These are phyloP conservation scores for Acomys russatus DNA, from an alignment of 2,797 vertebrate species.

Conservation along the genomic window DNA sequence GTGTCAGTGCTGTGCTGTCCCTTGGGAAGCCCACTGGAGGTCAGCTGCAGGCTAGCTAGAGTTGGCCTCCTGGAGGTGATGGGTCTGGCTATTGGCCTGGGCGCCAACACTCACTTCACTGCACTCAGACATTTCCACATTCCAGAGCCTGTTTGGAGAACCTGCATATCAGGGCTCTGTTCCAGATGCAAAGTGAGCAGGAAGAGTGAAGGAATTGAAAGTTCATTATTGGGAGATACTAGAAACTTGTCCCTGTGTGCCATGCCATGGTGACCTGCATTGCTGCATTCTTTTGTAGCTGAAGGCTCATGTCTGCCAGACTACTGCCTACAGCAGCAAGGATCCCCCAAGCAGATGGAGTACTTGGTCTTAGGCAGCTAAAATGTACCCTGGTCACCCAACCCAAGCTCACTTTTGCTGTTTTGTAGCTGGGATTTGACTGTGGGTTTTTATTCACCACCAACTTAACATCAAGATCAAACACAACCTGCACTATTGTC, in stretches of 20 bases:
- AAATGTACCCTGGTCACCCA: background rate
- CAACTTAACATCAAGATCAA: background rate
- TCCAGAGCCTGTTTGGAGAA: background rate
- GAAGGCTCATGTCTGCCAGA: background rate
- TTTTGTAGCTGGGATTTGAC: background rate
- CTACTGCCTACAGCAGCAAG: background rate
- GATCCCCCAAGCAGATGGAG: too few species aligned
- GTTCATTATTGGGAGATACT: accelerated
- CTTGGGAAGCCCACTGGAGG: slow-evolving; percentile 47
- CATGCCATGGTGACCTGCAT: accelerated
- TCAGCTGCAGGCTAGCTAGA: slow-evolving; percentile 63
- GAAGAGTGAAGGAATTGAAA: background rate
- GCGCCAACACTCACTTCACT: background rate
- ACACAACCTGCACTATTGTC: too few species aligned
- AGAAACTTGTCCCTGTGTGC: background rate
- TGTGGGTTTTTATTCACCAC: background rate
- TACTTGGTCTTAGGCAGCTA: too few species aligned
- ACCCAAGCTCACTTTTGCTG: background rate
- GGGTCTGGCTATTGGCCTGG: slow-evolving; percentile 48
- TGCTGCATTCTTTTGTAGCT: background rate
- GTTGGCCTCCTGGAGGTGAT: slow-evolving; percentile 70
- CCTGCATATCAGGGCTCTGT: accelerated
- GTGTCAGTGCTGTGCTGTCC: slow-evolving; percentile 22
- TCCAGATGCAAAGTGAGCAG: background rate
- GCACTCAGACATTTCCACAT: background rate